Base-by-base conservation (phyloP, 1,140 invertebrate genomes). In the Nasonia giraulti region DNA sequence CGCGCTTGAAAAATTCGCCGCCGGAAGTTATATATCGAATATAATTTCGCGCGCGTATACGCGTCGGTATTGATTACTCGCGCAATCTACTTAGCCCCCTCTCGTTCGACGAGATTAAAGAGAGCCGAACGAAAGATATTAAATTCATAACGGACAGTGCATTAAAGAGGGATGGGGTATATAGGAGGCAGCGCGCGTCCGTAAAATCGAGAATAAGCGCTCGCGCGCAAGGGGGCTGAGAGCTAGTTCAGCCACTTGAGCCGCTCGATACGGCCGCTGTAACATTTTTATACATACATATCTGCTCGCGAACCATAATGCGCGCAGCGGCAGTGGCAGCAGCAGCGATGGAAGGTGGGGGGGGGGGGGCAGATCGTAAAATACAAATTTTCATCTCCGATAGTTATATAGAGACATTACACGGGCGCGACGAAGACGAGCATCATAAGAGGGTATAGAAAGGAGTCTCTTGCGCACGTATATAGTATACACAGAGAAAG, bases 301-400 rank as follows among this genome's bases (percentile, higher is more conserved):
- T 76, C 12, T 50, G 31, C 17, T 47, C 73, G 37, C 11, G 73
- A 40, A n/a, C 55, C 68, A 47, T 76, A 76, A 23, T 12, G 44
- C 20, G 74, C 40, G 44, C 3, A 44, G 20, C 10, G 8, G 68
- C 68, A 33, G 31, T 0, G n/a, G 68, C 27, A 71, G 68, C n/a
- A 33, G 12, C 10, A 27, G 27, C 27, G 27, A 27, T 27, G 27
- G 27, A 27, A 27, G 27, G 27, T n/a, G n/a, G 1, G 1, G 27
- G 33, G 33, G 33, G 5, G 27, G 27, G 17, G 10, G 20, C 20
- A 69, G 66, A 27, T 62, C 50, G 75, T 86, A 88, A 89, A 89
- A 90, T 88, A 90, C 86, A 89, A 90, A 91, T 76, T 76, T 76
- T 76, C 74, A 76, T 76, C 44, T 40, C 44, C 44, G 40, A 76